Base-by-base conservation (phyloP, 2,888 invertebrate genomes). In the Acleris cristana region DNA sequence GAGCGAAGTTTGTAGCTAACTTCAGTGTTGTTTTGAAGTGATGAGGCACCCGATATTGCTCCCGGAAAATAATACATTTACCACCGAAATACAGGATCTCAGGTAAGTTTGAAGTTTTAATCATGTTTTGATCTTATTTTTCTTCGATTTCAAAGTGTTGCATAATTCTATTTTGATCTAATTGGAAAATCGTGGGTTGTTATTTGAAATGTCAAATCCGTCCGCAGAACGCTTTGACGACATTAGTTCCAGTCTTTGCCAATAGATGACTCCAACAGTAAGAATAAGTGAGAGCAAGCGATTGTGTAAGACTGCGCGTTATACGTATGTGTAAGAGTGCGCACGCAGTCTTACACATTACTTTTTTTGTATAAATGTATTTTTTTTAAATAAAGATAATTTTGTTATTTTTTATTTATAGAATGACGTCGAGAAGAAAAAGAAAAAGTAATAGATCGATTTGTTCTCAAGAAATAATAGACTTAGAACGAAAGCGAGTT, bases 1-100 rank as follows among this genome's bases (percentile, higher is more conserved):
- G 53, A 53, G 16, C 26, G 30, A 53, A 16, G 26, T 53, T 53
- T 16, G 53, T 53, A 53, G 53, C 53, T 40, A 26, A 53, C 53
- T 23, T 53, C 53, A 53, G 26, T 53, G 23, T 23, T 53, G 16
- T 53, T 53, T 53, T 26, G 53, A n/a, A 26, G 26, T 53, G 26
- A n/a, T 23, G 21, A 19, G 52, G 52, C 53, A 40, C 40, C 8
- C 14, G 40, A 40, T 40, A 6, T 40, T 40, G 14, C 40, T 40
- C 14, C 40, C 40, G 40, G 40, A 40, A 40, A 40, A 40, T 40
- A 40, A 40, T 40, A 12, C 12, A 8, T 40, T 40, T 14, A 40
- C 40, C 40, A 14, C 40, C 12, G 40, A 40, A 40, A 14, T 40
- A 40, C 40, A 40, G 14, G 40, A 40, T 40, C 40, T 14, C 40